Evolutionary conservation across 2,797 vertebrate genomes (phyloP).

Genomic region (Lerista edwardsae): DNA sequence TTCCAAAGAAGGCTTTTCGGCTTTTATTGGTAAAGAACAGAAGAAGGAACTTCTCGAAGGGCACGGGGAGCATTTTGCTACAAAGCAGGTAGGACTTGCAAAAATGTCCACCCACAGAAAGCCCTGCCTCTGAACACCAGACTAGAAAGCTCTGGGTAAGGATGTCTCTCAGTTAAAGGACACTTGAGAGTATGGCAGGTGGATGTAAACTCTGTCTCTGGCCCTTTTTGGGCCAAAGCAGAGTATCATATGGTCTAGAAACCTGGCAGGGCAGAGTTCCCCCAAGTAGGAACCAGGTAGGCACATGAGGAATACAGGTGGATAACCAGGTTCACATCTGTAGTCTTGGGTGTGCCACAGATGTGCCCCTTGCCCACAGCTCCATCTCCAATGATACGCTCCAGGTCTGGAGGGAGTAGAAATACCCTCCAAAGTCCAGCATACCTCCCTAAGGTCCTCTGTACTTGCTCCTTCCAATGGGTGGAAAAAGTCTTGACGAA

Average conservation of each 20-base stretch:
- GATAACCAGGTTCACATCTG: conserved; percentile 32
- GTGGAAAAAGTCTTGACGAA: conserved; percentile 15
- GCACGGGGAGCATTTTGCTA: conserved; percentile 31
- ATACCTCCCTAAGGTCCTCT: conserved; percentile 18
- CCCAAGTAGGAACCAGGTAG: conserved; percentile 34
- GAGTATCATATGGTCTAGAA: conserved; percentile 32
- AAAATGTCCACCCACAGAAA: conserved; percentile 37
- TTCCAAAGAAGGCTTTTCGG: conserved; percentile 41
- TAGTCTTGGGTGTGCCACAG: conserved; percentile 18
- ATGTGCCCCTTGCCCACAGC: conserved; percentile 15
- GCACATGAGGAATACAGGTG: conserved; percentile 35
- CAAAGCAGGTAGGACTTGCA: conserved; percentile 40
- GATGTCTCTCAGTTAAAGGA: conserved; percentile 24
- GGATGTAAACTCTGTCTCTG: conserved; percentile 18
- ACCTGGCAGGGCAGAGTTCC: conserved; percentile 31
- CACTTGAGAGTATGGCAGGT: conserved; percentile 44
- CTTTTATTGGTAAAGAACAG: conserved; percentile 46
- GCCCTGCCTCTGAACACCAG: conserved; percentile 33
- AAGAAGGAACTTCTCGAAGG: conserved; percentile 33
- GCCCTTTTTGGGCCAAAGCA: conserved; percentile 22
- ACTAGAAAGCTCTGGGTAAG: conserved; percentile 20
- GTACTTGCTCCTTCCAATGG: conserved; percentile 2
- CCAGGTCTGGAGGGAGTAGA: conserved; percentile 15
- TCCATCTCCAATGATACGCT: conserved; percentile 19
- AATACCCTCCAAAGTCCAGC: conserved; percentile 2